Conservation (phyloP, 2,888 invertebrate species). For the Phoenoteleia sp. region DNA sequence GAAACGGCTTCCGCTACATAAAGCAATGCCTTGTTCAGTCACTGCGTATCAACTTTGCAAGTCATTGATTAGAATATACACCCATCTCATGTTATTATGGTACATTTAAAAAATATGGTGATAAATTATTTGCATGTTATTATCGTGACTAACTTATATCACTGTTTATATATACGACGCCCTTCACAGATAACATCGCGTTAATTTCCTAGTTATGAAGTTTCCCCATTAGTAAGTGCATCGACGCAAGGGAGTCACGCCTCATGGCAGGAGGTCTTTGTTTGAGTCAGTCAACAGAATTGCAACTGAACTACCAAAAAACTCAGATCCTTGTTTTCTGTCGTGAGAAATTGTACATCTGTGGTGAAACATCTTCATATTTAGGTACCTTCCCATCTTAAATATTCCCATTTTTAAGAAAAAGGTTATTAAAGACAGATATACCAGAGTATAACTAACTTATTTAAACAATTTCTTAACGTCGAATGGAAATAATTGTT, state of each 20-base stretch:
- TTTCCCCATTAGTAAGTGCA: slow-evolving; percentile 35
- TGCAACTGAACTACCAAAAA: slow-evolving; percentile 37
- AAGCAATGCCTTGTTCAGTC: neutral
- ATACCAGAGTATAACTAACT: no score
- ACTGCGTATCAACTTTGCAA: neutral
- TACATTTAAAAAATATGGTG: neutral
- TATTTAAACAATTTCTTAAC: neutral
- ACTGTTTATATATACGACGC: slow-evolving; percentile 44
- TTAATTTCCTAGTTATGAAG: slow-evolving; percentile 57
- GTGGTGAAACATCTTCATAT: slow-evolving; percentile 33
- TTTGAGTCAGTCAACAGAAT: slow-evolving; percentile 40
- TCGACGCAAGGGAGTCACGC: slow-evolving; percentile 49
- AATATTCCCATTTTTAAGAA: no score
- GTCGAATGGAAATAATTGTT: neutral
- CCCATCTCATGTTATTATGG: no score
- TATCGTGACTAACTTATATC: slow-evolving; percentile 26
- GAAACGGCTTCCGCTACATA: no score
- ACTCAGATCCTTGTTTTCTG: slow-evolving; percentile 30
- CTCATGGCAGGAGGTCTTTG: slow-evolving; percentile 38
- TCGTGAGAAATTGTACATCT: slow-evolving; percentile 60
- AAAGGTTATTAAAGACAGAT: no score
- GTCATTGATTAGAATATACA: slow-evolving; percentile 1
- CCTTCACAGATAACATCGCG: slow-evolving; percentile 50
- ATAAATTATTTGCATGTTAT: slow-evolving; percentile 48
- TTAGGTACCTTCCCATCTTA: slow-evolving; percentile 23